These are phyloP conservation scores for Terebella lapidaria DNA, from an alignment of 2,888 invertebrate species.

Conservation along the genomic window DNA sequence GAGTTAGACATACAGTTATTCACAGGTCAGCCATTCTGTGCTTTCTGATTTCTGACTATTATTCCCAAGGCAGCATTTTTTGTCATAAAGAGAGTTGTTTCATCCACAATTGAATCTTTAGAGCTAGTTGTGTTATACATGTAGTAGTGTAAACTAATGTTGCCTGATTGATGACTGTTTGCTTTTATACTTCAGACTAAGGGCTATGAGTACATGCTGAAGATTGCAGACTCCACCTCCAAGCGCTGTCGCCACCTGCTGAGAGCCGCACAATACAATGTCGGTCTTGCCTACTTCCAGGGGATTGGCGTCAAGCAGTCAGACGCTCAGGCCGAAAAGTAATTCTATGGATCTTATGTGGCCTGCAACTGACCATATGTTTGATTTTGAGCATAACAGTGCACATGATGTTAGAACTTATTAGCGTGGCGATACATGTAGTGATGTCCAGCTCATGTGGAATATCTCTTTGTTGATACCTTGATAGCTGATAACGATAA, in stretches of 20 bases:
- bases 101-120: too few relatives aligned
- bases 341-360: background rate
- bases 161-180: too few relatives aligned
- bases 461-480: background rate
- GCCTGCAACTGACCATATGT: background rate
- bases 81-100: too few relatives aligned
- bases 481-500: background rate
- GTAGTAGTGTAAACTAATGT: too few relatives aligned
- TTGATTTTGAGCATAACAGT: background rate
- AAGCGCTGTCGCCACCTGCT: constrained; percentile 38
- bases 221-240: constrained; percentile 32
- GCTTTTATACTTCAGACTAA: constrained; percentile 28
- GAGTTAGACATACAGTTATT: constrained; percentile 34
- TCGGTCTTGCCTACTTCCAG: constrained; percentile 51
- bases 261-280: constrained; percentile 45
- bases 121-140: too few relatives aligned
- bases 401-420: too few relatives aligned
- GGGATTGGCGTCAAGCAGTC: constrained; percentile 51
- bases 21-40: too few relatives aligned
- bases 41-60: too few relatives aligned
- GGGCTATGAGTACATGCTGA: constrained; percentile 41
- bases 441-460: background rate
- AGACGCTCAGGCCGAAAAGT: constrained; percentile 49
- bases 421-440: background rate
- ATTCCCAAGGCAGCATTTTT: too few relatives aligned